Base-by-base conservation (phyloP, 2,113 vertebrate species). In the Clarias magur region DNA sequence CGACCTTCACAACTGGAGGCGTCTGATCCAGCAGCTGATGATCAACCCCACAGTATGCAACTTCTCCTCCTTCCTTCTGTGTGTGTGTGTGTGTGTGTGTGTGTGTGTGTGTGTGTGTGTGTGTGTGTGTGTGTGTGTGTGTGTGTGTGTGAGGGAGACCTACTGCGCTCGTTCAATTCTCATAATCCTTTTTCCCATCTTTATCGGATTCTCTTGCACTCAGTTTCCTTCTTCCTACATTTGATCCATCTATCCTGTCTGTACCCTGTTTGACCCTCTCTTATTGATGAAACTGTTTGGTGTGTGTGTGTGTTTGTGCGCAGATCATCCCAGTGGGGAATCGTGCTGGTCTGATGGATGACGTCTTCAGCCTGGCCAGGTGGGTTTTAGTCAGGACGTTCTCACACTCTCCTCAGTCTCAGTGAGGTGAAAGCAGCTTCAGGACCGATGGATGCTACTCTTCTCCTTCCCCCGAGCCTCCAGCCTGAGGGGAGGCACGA, bases 361-460 rank as follows among this genome's bases (percentile, higher is more conserved):
- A 99, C 88, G 96, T 97, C 88, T 99, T 99, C 94, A 99, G 97
- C 93, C 93, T 99, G 87, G 97, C 98, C 94, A 98, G 97, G 98
- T 99, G 90, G 94, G 95, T 60, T 62, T 48, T 34, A 63, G 21
- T 82, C 11, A 65, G 19, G 38, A 82, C 4, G 3, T 65, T n/a
- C 23, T 53, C 38, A 48, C 34, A 65, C 60, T 62, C 57, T 65
- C 10, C 25, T 4, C 30, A 23, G 38, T n/a, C 12, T 63, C 59
- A 16, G 11, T 25, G 30, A 62, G 27, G 4, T 4, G 17, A n/a
- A 23, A 59, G 27, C 27, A 81, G 30, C 80, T 82, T 62, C 19
- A 62, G 30, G 30, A 82, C 17, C 25, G 59, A 82, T 65, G 59
- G 60, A 82, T 4, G 73, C 42, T n/a, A 2, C 23, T 54, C 48